Evolutionary conservation across 1,140 invertebrate species (phyloP).

Genomic region (Bradynema listronoti): DNA sequence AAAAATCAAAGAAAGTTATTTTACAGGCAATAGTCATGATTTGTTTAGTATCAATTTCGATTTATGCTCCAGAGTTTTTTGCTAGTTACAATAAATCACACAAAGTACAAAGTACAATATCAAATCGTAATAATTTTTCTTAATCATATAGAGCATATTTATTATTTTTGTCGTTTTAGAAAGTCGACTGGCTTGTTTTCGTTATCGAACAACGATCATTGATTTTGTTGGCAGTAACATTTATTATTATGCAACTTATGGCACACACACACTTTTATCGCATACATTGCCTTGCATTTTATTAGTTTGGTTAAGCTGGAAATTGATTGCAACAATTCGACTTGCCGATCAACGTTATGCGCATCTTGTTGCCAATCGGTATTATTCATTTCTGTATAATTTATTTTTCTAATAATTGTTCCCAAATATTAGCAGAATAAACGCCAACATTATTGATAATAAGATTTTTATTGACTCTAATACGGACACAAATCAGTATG

Average conservation of each 20-base stretch:
- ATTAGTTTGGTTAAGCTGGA: conserved; percentile 54
- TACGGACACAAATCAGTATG: too few species aligned
- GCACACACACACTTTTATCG: conserved; percentile 45
- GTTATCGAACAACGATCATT: conserved; percentile 41
- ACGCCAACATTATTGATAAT: not conserved
- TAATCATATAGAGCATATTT: not conserved
- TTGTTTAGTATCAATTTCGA: conserved; percentile 41
- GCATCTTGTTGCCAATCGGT: conserved; percentile 40
- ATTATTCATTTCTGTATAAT: conserved; percentile 14
- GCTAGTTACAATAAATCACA: conserved; percentile 53
- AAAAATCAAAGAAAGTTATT: not conserved
- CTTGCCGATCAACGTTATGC: conserved; percentile 50
- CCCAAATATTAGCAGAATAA: not conserved
- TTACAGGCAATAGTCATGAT: conserved; percentile 50
- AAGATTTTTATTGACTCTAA: too few species aligned
- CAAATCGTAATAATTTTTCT: conserved; percentile 43
- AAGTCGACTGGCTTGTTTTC: conserved; percentile 40
- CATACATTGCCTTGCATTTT: conserved; percentile 53
- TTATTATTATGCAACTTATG: conserved; percentile 50
- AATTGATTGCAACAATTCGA: conserved; percentile 48
- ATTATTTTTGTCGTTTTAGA: conserved; percentile 31
- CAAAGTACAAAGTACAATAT: conserved; percentile 5
- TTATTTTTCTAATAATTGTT: too few species aligned
- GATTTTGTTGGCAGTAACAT: conserved; percentile 42
- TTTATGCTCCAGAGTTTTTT: conserved; percentile 52